These are phyloP conservation scores for Drosophila varians DNA, from an alignment of 1,140 invertebrate genomes.

Conservation along the genomic window DNA sequence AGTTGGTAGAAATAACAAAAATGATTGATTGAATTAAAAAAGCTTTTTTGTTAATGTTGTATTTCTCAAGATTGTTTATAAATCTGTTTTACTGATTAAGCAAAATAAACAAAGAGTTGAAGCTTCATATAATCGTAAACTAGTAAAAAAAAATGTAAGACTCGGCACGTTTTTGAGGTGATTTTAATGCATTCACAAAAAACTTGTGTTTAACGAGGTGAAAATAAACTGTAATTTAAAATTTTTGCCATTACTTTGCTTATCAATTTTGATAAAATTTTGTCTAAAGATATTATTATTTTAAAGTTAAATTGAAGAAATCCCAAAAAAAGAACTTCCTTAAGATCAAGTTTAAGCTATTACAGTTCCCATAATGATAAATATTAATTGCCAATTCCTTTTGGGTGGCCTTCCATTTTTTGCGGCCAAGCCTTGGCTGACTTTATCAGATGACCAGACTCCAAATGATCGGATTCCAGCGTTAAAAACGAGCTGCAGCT, in stretches of 20 bases:
- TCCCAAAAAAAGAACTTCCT: no score
- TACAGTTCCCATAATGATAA: constrained; percentile 3
- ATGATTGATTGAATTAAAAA: constrained; percentile 17
- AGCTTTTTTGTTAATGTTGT: neutral
- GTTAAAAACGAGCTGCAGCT: constrained; percentile 47
- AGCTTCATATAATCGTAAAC: neutral
- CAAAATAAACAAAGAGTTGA: neutral
- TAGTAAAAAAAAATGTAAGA: neutral
- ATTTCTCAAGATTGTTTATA: neutral
- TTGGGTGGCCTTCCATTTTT: constrained; percentile 42
- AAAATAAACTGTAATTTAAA: neutral
- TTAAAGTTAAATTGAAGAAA: no score
- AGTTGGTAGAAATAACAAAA: neutral
- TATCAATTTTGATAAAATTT: neutral
- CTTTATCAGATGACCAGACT: constrained; percentile 31
- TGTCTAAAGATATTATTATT: neutral
- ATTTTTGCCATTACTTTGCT: neutral
- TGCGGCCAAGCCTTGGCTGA: constrained; percentile 17
- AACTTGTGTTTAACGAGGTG: neutral
- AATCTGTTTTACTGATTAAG: neutral
- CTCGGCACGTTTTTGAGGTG: constrained; percentile 18
- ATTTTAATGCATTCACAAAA: neutral
- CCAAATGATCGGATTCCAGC: constrained; percentile 4
- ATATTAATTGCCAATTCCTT: constrained; percentile 3
- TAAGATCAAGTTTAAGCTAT: no score